phyloP scores from a whole-genome alignment of 2,888 invertebrate genomes.

The Zygaena filipendulae region DNA sequence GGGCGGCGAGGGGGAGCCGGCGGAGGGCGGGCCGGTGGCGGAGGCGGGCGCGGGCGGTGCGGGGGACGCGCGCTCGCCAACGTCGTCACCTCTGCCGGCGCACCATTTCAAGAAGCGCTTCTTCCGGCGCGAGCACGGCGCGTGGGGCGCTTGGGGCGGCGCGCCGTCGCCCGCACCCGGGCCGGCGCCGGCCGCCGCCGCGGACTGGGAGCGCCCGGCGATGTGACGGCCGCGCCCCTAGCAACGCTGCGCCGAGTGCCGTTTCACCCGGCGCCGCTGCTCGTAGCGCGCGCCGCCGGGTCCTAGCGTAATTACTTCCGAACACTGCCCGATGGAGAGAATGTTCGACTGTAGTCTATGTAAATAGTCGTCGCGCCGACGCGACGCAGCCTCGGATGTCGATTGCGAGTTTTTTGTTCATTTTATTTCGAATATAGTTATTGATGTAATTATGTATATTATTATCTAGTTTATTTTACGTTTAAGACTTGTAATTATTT shows the following conservation, averaged over 20 bases:
- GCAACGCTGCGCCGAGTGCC: conserved; percentile 25
- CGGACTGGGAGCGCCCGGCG: conserved; percentile 61
- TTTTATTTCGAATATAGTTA: conserved; percentile 60
- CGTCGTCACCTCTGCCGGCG: conserved; percentile 43
- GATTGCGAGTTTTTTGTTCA: conserved; percentile 43
- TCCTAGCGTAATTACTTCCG: conserved; percentile 18
- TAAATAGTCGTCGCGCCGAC: conserved; percentile 7
- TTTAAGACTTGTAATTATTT: conserved; percentile 64
- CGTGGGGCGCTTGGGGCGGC: conserved; percentile 66
- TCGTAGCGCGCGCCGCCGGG: conserved; percentile 12
- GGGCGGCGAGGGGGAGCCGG: conserved; percentile 36
- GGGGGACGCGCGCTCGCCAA: conserved; percentile 45
- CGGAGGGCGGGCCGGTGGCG: conserved; percentile 36
- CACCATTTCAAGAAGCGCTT: conserved; percentile 87
- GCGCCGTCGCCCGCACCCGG: conserved; percentile 35
- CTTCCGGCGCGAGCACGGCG: conserved; percentile 74
- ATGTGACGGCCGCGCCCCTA: conserved; percentile 49
- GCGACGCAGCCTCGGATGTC: conserved; percentile 22
- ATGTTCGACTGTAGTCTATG: conserved; percentile 5
- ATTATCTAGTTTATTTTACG: conserved; percentile 63
- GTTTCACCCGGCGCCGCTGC: conserved; percentile 18
- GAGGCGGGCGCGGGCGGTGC: conserved; percentile 14
- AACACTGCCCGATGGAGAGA: conserved; percentile 17
- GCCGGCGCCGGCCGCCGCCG: conserved; percentile 42
- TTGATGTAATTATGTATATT: conserved; percentile 69